These are phyloP conservation scores for Calycopis cecrops DNA, from an alignment of 1,140 invertebrate species.

Conservation along the genomic window DNA sequence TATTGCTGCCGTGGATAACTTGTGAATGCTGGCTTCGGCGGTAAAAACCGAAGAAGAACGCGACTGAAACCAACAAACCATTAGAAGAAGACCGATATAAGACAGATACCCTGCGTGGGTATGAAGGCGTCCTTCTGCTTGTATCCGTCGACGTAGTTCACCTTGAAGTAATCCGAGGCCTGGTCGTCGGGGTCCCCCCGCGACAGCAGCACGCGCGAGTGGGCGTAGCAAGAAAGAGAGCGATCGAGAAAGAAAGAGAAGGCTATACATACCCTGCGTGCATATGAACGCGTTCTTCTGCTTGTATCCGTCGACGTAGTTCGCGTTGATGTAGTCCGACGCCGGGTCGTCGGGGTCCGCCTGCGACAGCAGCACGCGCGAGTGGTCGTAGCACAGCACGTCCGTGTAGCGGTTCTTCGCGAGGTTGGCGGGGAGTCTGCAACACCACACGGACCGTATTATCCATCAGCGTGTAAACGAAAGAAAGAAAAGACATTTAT, in stretches of 20 bases:
- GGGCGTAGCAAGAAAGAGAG: slow-evolving; percentile 97
- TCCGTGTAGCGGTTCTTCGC: slow-evolving; percentile 97
- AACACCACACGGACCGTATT: background rate
- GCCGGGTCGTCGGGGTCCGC: slow-evolving; percentile 83
- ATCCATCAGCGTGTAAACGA: too few relatives aligned
- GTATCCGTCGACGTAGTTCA: slow-evolving; percentile 98
- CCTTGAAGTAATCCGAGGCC: slow-evolving; percentile 96
- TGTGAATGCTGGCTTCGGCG: too few relatives aligned
- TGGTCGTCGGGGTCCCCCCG: slow-evolving; percentile 83
- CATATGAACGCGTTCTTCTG: slow-evolving; percentile 98
- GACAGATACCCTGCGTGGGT: slow-evolving; percentile 97
- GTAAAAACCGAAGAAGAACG: too few relatives aligned
- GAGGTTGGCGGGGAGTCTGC: slow-evolving; percentile 86
- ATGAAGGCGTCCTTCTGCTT: slow-evolving; percentile 98
- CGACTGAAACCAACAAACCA: too few relatives aligned
- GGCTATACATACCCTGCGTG: slow-evolving; percentile 88
- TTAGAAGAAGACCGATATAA: too few relatives aligned
- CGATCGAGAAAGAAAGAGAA: too few relatives aligned
- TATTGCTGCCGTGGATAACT: too few relatives aligned
- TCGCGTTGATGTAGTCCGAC: slow-evolving; percentile 97
- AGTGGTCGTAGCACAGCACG: slow-evolving; percentile 96
- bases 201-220: slow-evolving; percentile 91
- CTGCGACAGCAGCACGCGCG: slow-evolving; percentile 88
- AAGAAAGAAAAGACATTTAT: too few relatives aligned
- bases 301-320: slow-evolving; percentile 98